Evolutionary conservation across 2,797 vertebrate genomes (phyloP).

Genomic region (Phoxinus dragarum): DNA sequence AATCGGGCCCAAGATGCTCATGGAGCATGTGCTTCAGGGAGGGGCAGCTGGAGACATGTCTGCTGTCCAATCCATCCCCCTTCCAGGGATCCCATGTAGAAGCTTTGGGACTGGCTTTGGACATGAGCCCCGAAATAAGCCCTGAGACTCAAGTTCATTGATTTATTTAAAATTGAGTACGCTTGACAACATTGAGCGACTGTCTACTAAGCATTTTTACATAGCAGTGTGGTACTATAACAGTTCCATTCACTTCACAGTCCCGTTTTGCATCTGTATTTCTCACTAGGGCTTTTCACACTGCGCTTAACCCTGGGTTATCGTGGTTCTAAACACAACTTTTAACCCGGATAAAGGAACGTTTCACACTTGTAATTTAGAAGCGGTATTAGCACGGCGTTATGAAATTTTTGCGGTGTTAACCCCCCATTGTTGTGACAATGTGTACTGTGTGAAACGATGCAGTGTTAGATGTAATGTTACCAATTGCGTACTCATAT

Average conservation of each 20-base stretch:
- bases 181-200: conserved; percentile 56
- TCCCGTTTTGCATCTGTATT: not conserved
- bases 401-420: no score
- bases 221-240: not conserved
- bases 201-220: conserved; percentile 35
- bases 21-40: conserved; percentile 47
- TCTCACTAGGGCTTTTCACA: no score
- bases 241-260: not conserved
- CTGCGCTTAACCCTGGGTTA: no score
- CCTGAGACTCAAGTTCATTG: conserved; percentile 48
- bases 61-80: conserved; percentile 40
- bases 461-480: no score
- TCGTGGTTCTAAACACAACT: no score
- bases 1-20: conserved; percentile 54
- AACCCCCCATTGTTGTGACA: no score
- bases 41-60: conserved; percentile 58
- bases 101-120: conserved; percentile 46
- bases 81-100: conserved; percentile 34
- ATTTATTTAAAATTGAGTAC: conserved; percentile 46
- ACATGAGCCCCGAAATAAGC: conserved; percentile 24
- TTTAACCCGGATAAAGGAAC: no score
- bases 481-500: no score
- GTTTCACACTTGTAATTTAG: no score
- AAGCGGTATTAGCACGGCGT: no score
- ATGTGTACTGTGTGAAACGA: no score